Evolutionary conservation across 2,888 invertebrate species (phyloP), one percentile per base, ranked within the genome.

Genomic region (Yponomeuta plumbellus): DNA sequence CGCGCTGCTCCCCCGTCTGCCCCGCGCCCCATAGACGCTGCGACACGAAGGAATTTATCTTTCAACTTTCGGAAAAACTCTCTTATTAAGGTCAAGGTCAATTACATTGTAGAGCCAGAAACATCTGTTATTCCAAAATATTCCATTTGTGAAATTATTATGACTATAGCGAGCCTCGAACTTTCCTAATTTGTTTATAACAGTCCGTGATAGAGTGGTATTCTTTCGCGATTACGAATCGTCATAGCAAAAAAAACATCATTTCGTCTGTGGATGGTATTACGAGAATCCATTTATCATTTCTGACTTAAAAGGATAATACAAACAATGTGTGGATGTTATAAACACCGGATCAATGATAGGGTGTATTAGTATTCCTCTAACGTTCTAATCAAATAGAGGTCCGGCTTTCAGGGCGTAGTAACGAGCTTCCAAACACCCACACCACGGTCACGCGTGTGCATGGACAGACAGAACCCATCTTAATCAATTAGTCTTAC

Each of bases 41-140:
- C 44, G 44, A 17, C 44, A 3, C 44, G 17, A 5, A 13, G 62
- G 40, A 40, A 44, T 44, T 63, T 63, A 22, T 44, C 17, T 52
- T 63, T 44, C n/a, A 63, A 63, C 39, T 63, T 21, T 34, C 59
- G n/a, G 17, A 63, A 44, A 63, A 63, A 63, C 40, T 63, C 63
- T 22, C 63, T 21, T 44, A 63, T 40, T 44, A 20, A 44, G 44
- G 63, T n/a, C 39, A 63, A 20, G 21, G 63, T 20, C 44, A 44
- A 20, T 59, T 13, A 59, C 44, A 52, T 52, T 8, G 2, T 52
- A 52, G 5, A 52, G 17, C 44, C 13, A 17, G 44, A 52, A 17
- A 52, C 44, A 52, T 52, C 44, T 52, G 44, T 52, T 52, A 52
- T 52, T 13, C 44, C 17, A 52, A 52, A 17, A 52, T 17, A 52